Evolutionary conservation across 2,888 invertebrate species (phyloP), one percentile per base, ranked within the genome.

Genomic region (Sericinus montela): DNA sequence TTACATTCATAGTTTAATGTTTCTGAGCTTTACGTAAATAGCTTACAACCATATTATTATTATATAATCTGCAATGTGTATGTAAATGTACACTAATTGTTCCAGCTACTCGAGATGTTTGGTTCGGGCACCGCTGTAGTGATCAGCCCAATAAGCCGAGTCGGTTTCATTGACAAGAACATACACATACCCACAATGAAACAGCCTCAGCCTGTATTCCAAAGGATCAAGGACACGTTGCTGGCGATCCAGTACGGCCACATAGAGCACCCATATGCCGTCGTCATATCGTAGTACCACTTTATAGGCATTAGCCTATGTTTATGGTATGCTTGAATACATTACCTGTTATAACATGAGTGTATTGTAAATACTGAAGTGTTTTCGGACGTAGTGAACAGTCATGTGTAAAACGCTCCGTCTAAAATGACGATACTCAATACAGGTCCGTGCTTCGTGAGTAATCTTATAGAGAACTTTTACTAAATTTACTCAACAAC

Each of bases 61-160:
- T 19, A 3, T 19, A 19, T 2, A 3, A 19, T 5, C 19, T 19
- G n/a, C 19, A 19, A 25, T 25, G 7, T 25, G 4, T 5, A 8
- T 25, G 7, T 25, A 4, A 25, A 25, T 25, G 25, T 25, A 8
- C 7, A 25, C 4, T 13, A 11, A 25, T 13, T 32, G n/a, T 88
- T 89, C 0, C 86, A 98, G 98, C 80, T 99, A 58, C 76, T 97
- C 60, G 99, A 99, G 85, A 91, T 99, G 79, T 99, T 99, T 80
- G 99, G 99, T 50, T 93, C 97, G n/a, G 99, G 99, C 48, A 99
- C 99, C 16, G 99, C 99, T 0, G 97, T 97, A 63, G 91, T 98
- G 40, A 95, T 99, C 13, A 96, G 96, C 66, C 99, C 99, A 0
- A 93, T 99, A 47, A 94, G 94, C 49, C 91, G 93, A 53, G 96